Base-by-base conservation (phyloP, 2,888 invertebrate genomes). In the Aleiodes testaceus region DNA sequence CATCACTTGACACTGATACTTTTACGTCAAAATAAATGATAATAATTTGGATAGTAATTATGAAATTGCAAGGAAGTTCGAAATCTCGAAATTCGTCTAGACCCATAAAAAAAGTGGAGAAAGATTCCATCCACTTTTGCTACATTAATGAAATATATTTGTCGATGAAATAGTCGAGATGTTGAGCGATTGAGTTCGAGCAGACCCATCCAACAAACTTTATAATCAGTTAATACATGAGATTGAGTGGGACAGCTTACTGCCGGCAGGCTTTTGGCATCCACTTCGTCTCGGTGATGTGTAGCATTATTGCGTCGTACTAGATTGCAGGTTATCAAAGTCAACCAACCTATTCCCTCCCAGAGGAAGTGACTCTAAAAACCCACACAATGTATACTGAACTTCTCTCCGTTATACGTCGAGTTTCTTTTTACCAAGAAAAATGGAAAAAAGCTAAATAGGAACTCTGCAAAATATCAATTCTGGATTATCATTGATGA, bases 161-260 rank as follows among this genome's bases (percentile, higher is more conserved):
- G 36, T 59, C 16, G 14, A 36, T 11, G 59, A 59, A 36, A 59
- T 42, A 59, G 42, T 59, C 14, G 59, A 4, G 36, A 14, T 20
- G 55, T 14, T 18, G 59, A 59, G 42, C 36, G 42, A 59, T 11
- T 59, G 16, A 59, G 59, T 20, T 16, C 2, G 26, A 55, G 36
- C 7, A 18, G 42, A 42, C 47, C 12, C 20, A 45, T 50, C 20
- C 14, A 18, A 47, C 63, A 36, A 63, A 22, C 49, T 72, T 76
- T 76, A 73, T 75, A 73, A 75, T 72, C 72, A 73, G 74, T 72
- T 75, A 75, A 75, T 76, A 75, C 70, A 67, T 70, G 71, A 76
- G 70, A 75, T 76, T 69, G 74, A 73, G 72, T 69, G 50, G 72
- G 64, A 66, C 72, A 74, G 69, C 66, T 26, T 69, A 69, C 55